phyloP scores from a whole-genome alignment of 2,797 vertebrate genomes.

The Chrysocyon brachyurus region DNA sequence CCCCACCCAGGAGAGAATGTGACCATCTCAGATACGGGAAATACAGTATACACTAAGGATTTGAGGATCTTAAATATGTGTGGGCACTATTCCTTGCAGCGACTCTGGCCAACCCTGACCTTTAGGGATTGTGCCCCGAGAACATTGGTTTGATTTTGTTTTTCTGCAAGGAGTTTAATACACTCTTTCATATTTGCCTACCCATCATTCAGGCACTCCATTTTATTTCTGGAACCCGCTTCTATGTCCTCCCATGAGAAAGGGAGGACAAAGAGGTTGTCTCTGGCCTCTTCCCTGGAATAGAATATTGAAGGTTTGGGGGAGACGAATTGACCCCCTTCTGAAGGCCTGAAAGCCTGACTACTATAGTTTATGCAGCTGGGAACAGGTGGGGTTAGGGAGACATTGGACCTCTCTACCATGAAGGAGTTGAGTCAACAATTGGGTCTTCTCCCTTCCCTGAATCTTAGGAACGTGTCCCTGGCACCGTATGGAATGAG shows the following conservation, averaged over 20 bases:
- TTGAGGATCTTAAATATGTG: background rate
- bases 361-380: fast-evolving
- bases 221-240: background rate
- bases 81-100: background rate
- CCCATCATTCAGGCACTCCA: background rate
- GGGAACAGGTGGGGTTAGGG: background rate
- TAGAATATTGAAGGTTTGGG: no score
- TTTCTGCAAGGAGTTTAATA: background rate
- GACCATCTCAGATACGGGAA: background rate
- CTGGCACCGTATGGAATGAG: constrained; percentile 96
- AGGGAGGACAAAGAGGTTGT: background rate
- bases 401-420: fast-evolving
- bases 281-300: background rate
- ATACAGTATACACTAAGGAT: no score
- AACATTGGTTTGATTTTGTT: background rate
- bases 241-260: fast-evolving
- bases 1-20: constrained; percentile 38
- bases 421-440: background rate
- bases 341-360: background rate
- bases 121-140: fast-evolving
- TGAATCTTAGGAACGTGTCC: constrained; percentile 93
- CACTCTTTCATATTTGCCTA: background rate
- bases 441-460: background rate
- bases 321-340: background rate
- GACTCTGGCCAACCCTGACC: background rate